Conservation (phyloP, 2,797 vertebrate species). For the Platalea minor region DNA sequence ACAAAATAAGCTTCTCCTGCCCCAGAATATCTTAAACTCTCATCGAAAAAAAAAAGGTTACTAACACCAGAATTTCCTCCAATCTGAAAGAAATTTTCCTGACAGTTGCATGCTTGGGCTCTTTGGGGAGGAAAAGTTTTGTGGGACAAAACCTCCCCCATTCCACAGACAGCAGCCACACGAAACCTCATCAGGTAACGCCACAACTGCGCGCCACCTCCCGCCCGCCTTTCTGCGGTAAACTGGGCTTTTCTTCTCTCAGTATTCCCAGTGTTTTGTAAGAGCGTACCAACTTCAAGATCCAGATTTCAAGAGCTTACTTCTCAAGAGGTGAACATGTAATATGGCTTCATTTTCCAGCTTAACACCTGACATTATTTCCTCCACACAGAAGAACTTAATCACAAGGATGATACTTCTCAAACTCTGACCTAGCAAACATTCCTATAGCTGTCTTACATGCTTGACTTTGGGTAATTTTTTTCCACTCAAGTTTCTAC, state of each 20-base stretch:
- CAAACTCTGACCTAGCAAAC: not conserved
- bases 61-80: not conserved
- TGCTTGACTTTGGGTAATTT: not conserved
- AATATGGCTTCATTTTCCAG: not conserved
- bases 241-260: not conserved
- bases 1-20: not conserved
- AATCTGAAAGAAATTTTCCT: not conserved
- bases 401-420: not conserved
- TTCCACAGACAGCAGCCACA: not conserved
- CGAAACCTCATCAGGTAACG: not conserved
- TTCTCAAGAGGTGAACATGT: not conserved
- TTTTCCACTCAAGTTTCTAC: not conserved
- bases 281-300: not conserved
- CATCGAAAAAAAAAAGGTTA: not conserved
- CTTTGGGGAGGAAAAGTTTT: not conserved
- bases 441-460: not conserved
- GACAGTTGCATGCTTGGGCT: not conserved
- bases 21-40: not conserved
- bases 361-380: not conserved
- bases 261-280: not conserved
- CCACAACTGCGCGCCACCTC: not conserved
- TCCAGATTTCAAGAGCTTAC: not conserved
- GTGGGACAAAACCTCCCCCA: not conserved
- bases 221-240: rapidly evolving
- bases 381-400: not conserved